A percentile compares a stretch with the other conserved stretches of the same genome.
These are phyloP conservation scores for Campaea margaritaria DNA, from an alignment of 2,888 invertebrate genomes.

Conservation along the genomic window DNA sequence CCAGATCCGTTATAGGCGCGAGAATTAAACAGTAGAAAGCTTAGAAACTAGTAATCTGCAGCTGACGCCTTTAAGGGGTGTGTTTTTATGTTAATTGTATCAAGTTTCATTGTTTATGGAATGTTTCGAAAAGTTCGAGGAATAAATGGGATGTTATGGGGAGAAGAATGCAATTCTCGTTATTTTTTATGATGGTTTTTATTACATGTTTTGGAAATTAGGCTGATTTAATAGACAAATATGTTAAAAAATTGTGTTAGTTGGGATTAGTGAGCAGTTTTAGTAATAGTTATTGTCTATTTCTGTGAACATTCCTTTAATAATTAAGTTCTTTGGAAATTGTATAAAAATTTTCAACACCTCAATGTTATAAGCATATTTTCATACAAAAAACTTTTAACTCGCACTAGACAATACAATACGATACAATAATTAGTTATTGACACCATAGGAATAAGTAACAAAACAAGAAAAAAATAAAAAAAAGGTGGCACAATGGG, in stretches of 20 bases:
- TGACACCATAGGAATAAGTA: too few relatives aligned
- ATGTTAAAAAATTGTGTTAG: neutral
- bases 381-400: too few relatives aligned
- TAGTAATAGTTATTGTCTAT: neutral
- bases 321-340: too few relatives aligned
- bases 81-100: constrained; percentile 30
- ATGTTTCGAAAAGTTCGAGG: constrained; percentile 20
- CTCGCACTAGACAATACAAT: too few relatives aligned
- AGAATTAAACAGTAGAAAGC: constrained; percentile 35
- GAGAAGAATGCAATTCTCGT: constrained; percentile 18
- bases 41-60: constrained; percentile 34
- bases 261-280: neutral
- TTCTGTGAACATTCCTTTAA: too few relatives aligned
- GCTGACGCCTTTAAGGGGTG: constrained; percentile 33
- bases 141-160: constrained; percentile 13
- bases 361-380: too few relatives aligned
- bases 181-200: constrained; percentile 19
- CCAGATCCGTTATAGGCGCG: constrained; percentile 31
- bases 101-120: constrained; percentile 35
- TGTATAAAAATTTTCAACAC: too few relatives aligned
- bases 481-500: too few relatives aligned
- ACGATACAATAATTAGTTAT: too few relatives aligned
- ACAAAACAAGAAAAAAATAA: too few relatives aligned
- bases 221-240: constrained; percentile 13
- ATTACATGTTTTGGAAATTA: constrained; percentile 16